These are phyloP conservation scores for Exephanes ischioxanthus DNA, from an alignment of 2,888 invertebrate species.

Conservation along the genomic window DNA sequence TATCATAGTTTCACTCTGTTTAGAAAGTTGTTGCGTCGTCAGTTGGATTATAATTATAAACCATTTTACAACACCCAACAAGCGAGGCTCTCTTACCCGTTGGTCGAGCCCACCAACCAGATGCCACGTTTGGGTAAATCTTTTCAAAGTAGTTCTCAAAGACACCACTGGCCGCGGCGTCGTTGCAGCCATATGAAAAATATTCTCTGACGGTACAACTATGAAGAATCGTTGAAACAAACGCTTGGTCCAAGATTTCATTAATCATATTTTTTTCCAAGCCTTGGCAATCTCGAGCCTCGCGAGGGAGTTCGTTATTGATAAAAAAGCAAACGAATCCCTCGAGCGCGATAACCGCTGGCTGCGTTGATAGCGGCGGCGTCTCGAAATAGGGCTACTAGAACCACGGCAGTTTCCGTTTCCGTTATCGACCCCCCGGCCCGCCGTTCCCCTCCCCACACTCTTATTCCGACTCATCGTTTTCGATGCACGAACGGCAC, in stretches of 20 bases:
- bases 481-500: constrained; percentile 71
- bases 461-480: constrained; percentile 71
- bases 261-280: background rate
- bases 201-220: background rate
- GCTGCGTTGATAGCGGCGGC: constrained; percentile 12
- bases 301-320: background rate
- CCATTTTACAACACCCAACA: background rate
- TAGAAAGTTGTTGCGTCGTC: background rate
- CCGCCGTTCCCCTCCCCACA: constrained; percentile 59
- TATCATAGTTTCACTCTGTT: constrained; percentile 14
- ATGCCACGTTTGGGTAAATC: background rate
- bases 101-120: background rate
- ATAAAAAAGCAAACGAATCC: background rate
- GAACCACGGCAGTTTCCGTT: constrained; percentile 68
- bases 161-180: background rate
- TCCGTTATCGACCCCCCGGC: constrained; percentile 75
- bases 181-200: background rate
- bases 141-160: background rate
- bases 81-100: background rate
- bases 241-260: background rate
- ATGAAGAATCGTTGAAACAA: background rate
- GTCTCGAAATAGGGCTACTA: background rate
- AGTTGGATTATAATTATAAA: background rate
- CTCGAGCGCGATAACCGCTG: background rate
- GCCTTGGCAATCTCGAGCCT: background rate